Conservation (phyloP, 2,113 vertebrate species). For the Balaenoptera acutorostrata region DNA sequence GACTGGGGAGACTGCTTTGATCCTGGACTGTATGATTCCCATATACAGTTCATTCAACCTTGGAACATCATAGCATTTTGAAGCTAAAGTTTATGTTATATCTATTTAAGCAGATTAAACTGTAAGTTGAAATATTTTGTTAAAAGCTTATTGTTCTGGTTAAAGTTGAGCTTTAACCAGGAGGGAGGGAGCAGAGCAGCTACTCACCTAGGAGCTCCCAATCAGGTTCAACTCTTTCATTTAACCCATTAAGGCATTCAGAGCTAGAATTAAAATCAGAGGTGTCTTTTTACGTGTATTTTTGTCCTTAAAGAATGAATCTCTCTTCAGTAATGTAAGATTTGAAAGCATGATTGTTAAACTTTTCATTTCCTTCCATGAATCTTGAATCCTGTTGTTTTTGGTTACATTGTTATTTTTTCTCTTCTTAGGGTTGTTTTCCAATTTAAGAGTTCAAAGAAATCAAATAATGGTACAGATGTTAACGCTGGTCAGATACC, state of each 20-base stretch:
- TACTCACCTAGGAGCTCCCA: background rate
- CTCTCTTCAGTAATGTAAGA: background rate
- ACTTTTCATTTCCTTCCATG: background rate
- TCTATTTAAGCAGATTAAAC: background rate
- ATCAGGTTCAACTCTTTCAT: background rate
- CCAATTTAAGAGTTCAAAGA: slow-evolving; percentile 99
- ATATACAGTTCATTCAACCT: background rate
- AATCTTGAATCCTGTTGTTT: background rate
- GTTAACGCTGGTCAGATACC: slow-evolving; percentile 99
- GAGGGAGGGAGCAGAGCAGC: background rate
- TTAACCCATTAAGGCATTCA: background rate
- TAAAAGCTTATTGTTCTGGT: background rate
- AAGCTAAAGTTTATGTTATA: background rate
- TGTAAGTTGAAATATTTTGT: background rate
- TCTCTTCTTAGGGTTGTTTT: slow-evolving; percentile 91
- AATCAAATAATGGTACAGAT: slow-evolving; percentile 99
- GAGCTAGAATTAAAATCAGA: background rate
- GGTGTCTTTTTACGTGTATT: background rate
- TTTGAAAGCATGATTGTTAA: background rate
- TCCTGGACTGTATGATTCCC: background rate
- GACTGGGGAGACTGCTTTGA: background rate
- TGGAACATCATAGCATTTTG: background rate
- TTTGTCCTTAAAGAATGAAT: background rate
- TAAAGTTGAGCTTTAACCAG: background rate
- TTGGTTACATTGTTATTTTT: background rate